These are phyloP conservation scores for Microctenopoma steveboyesi DNA, from an alignment of 2,797 vertebrate species.

Conservation along the genomic window DNA sequence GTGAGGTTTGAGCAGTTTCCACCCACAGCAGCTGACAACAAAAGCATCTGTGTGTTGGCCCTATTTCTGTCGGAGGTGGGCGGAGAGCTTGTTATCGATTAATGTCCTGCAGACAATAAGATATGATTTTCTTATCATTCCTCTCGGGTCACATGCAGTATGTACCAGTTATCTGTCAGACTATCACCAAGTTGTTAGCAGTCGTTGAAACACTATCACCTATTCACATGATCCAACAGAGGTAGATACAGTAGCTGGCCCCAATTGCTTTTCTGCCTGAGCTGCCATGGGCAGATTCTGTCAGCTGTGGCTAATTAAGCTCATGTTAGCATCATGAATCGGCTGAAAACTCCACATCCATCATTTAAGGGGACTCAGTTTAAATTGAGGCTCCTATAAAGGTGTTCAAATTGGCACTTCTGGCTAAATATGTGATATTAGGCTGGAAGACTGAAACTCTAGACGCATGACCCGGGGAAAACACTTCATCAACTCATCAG, in stretches of 20 bases:
- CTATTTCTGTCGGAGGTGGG: slow-evolving; percentile 18
- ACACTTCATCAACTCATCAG: not conserved
- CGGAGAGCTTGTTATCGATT: slow-evolving; percentile 33
- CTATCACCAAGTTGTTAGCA: not conserved
- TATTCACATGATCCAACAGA: no score
- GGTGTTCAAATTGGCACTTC: not conserved
- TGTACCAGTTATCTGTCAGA: not conserved
- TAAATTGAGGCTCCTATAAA: not conserved
- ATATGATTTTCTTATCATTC: not conserved
- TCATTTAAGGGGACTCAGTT: not conserved
- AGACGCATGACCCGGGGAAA: not conserved
- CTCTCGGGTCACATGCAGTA: not conserved
- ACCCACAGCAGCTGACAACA: slow-evolving; percentile 15
- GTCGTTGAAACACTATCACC: no score
- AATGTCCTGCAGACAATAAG: slow-evolving; percentile 15
- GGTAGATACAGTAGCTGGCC: not conserved
- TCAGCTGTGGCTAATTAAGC: not conserved
- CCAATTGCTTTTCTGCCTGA: not conserved
- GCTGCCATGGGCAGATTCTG: not conserved
- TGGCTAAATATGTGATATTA: not conserved
- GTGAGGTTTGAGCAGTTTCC: slow-evolving; percentile 21
- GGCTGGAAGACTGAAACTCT: not conserved
- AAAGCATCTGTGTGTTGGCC: slow-evolving; percentile 25
- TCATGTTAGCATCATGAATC: not conserved
- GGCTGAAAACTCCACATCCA: not conserved